Base-by-base conservation (phyloP, 2,797 vertebrate genomes). In the Limosa lapponica region DNA sequence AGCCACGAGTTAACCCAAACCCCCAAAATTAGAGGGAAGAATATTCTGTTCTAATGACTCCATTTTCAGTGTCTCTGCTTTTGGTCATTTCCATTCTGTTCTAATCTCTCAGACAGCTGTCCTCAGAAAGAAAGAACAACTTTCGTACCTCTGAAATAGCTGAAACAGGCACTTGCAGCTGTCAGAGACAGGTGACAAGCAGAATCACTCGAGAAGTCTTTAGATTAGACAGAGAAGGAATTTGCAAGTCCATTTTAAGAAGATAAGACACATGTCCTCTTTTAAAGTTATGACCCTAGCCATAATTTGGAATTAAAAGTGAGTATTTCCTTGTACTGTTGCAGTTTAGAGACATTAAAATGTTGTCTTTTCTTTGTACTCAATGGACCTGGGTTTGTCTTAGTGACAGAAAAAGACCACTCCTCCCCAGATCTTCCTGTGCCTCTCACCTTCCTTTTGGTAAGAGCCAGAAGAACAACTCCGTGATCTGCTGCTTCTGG, bases 41-140 rank as follows among this genome's bases (percentile, higher is more conserved):
- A 72, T 6, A 30, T 44, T 83, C 55, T 28, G 4, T 59, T 74
- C 52, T 34, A 61, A 91, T 22, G 24, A 58, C 36, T 4, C 18
- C 48, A 15, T 79, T 72, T 94, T 83, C 75, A 86, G 62, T 16
- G 30, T 80, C 52, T 51, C 57, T 14, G 15, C 20, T 71, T 71
- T 87, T 46, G 61, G 25, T 52, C 8, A 25, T 61, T 81, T 93
- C 64, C 61, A 64, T 69, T 74, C 70, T 73, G 46, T 57, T 95
- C 86, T 82, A 78, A 78, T 88, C 70, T 75, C 46, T 51, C 52
- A 80, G 92, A 69, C 96, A 97, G 94, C 96, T 97, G 96, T 58
- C 67, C 46, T 95, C 57, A 59, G 48, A 74, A 55, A 71, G 41
- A 85, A 95, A 6, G 41, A 93, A 66, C 20, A 81, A 85, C 36